Evolutionary conservation across 2,888 invertebrate genomes (phyloP).

Genomic region (Stratiomys singularior): DNA sequence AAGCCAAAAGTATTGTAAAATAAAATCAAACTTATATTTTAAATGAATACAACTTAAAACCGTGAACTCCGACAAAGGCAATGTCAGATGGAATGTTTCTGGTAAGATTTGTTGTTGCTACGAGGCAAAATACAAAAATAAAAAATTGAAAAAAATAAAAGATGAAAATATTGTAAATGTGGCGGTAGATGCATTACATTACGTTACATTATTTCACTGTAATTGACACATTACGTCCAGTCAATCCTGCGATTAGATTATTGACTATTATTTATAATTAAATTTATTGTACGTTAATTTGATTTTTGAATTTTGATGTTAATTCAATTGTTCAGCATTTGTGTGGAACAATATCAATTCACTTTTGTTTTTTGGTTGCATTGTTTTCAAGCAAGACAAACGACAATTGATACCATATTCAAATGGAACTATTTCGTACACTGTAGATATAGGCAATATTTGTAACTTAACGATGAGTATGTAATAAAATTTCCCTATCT

Average conservation of each 20-base stretch:
- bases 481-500: background rate
- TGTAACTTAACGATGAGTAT: background rate
- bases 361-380: background rate
- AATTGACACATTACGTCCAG: conserved; percentile 2
- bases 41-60: no score
- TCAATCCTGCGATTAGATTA: background rate
- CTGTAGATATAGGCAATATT: background rate
- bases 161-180: no score
- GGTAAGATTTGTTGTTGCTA: no score
- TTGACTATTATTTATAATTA: background rate
- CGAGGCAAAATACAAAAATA: background rate
- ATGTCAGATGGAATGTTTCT: background rate
- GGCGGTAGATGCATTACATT: background rate
- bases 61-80: background rate
- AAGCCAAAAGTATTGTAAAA: background rate
- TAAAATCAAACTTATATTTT: background rate
- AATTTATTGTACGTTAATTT: background rate
- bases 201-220: background rate
- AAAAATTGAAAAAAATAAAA: no score
- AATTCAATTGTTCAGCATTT: background rate
- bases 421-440: background rate
- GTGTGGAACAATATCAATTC: background rate
- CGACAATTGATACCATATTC: background rate
- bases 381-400: conserved; percentile 1
- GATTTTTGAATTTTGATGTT: background rate